Percentiles rank a stretch among this genome's conserved stretches.
Evolutionary conservation across 2,797 vertebrate species (phyloP).

Genomic region (Corythornis leucogaster): DNA sequence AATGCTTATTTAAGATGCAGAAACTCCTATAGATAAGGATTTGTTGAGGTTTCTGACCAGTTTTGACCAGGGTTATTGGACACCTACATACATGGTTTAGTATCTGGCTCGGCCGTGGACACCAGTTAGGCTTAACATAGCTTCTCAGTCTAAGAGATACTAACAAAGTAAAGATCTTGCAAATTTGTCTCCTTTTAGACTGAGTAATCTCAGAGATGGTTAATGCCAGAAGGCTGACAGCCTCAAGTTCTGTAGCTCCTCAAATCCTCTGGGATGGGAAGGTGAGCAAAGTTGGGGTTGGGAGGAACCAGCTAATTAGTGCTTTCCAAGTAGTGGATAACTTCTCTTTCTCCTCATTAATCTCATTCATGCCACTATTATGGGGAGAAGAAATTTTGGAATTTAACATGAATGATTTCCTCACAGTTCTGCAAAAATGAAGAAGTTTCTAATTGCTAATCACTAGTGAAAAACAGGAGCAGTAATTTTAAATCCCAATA

Average conservation of each 20-base stretch:
- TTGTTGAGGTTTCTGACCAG: not conserved
- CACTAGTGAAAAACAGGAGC: not conserved
- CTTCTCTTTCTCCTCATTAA: not conserved
- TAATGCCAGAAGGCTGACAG: not conserved
- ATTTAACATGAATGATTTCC: not conserved
- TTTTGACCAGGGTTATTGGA: not conserved
- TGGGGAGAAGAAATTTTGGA: not conserved
- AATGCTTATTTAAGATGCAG: not conserved
- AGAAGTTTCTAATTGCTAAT: not conserved
- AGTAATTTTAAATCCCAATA: not conserved
- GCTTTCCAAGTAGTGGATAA: not conserved
- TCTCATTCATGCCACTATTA: not conserved
- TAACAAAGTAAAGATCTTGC: not conserved
- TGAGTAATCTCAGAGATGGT: not conserved
- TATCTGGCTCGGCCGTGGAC: not conserved
- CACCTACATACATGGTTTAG: rapidly evolving
- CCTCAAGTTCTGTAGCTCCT: rapidly evolving
- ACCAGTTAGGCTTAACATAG: not conserved
- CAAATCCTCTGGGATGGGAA: not conserved
- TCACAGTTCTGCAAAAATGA: not conserved
- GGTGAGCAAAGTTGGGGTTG: not conserved
- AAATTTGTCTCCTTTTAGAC: not conserved
- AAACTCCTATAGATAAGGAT: not conserved
- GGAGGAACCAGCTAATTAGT: not conserved
- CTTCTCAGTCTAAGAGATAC: not conserved